Base-by-base conservation (phyloP, 2,888 invertebrate species). In the Xylota segnis region DNA sequence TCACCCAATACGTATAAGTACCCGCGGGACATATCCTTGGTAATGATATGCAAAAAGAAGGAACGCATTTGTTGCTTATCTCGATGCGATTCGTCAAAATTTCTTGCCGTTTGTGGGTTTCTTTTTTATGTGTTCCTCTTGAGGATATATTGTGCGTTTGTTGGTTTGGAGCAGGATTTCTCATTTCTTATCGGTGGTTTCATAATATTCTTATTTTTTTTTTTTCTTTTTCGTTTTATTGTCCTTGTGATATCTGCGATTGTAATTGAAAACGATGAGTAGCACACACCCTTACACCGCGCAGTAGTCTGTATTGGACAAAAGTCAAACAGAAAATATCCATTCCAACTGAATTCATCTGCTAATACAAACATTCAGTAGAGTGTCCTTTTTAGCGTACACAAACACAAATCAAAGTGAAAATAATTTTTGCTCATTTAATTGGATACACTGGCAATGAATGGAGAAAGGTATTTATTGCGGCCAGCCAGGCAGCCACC, bases 71-170 rank as follows among this genome's bases (percentile, higher is more conserved):
- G 86, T 88, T 83, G 88, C 88, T 88, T 88, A 88, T 88, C 88
- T 88, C 83, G 82, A 87, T 86, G 87, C 83, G 88, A 88, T 88
- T 88, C 88, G 88, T 88, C 88, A 88, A 88, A 88, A 88, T 88
- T 88, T 83, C 68, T 71, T 82, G 87, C 77, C 84, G 72, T 86
- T 83, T 83, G 74, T 34, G 74, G 78, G 61, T 61, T 72, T 61
- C 9, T 45, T 47, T 84, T 74, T 78, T 87, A 70, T 83, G 68
- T 81, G 81, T 70, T 79, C 52, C 70, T 75, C 65, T 71, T 32
- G 37, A 59, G 79, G 79, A 83, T 66, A 84, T 79, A n/a, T n/a
- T n/a, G n/a, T n/a, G 14, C 43, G 58, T 70, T n/a, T n/a, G 29
- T 14, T 50, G 59, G 37, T 14, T n/a, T 66, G 66, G 68, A 70